These are phyloP conservation scores for Clunio marinus DNA, from an alignment of 2,888 invertebrate species.

Conservation along the genomic window DNA sequence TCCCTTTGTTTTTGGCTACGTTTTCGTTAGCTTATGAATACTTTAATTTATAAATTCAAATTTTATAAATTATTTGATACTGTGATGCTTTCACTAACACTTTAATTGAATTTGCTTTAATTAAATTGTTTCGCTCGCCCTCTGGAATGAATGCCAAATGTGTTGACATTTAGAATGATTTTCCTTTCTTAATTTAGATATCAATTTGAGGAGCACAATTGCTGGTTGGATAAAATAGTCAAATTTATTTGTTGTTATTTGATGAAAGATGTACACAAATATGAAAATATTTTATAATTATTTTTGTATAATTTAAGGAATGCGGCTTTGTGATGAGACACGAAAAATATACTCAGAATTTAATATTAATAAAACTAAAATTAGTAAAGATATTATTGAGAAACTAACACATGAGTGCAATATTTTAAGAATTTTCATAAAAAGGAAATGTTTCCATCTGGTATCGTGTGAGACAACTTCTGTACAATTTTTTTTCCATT, in stretches of 20 bases:
- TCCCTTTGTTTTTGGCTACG: not conserved
- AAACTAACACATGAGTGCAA: too few relatives aligned
- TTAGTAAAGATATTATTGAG: too few relatives aligned
- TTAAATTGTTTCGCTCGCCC: conserved; percentile 10
- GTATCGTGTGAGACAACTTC: conserved; percentile 20
- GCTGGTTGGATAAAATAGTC: too few relatives aligned
- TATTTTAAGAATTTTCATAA: too few relatives aligned
- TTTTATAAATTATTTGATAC: conserved; percentile 7
- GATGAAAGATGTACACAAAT: too few relatives aligned
- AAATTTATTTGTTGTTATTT: too few relatives aligned
- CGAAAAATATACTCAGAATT: too few relatives aligned
- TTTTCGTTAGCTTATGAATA: conserved; percentile 1
- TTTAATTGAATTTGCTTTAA: conserved; percentile 34
- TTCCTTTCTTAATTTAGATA: not conserved
- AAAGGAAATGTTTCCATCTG: conserved; percentile 33
- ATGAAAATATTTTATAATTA: too few relatives aligned
- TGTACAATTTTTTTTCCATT: conserved; percentile 28
- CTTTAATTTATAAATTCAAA: conserved; percentile 9
- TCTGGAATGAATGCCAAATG: conserved; percentile 14
- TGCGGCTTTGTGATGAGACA: too few relatives aligned
- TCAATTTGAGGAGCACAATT: not conserved
- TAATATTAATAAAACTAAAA: too few relatives aligned
- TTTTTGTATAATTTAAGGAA: too few relatives aligned
- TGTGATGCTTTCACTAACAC: conserved; percentile 26
- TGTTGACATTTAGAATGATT: conserved; percentile 7